These are phyloP conservation scores for Bombyx huttoni DNA, from an alignment of 2,888 invertebrate species.

Conservation along the genomic window DNA sequence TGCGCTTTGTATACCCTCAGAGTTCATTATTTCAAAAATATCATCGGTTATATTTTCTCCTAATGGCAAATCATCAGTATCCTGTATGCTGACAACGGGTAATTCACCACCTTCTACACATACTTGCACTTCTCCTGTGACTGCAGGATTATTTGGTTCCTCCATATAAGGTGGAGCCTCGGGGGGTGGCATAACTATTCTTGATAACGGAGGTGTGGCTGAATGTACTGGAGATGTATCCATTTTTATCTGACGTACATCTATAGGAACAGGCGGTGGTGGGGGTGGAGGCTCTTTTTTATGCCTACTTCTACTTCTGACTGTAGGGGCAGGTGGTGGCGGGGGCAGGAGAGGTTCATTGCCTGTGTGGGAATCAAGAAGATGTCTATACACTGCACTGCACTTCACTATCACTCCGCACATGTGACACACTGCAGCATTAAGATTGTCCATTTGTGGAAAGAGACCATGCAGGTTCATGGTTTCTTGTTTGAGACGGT, in stretches of 20 bases:
- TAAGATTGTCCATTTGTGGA: constrained; percentile 83
- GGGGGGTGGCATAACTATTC: constrained; percentile 52
- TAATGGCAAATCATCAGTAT: constrained; percentile 59
- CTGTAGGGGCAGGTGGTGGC: constrained; percentile 45
- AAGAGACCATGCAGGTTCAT: constrained; percentile 84
- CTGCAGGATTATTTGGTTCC: constrained; percentile 39
- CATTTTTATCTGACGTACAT: constrained; percentile 43
- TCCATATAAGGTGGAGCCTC: constrained; percentile 52
- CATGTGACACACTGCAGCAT: constrained; percentile 83
- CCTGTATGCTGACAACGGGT: constrained; percentile 67
- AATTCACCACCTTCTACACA: constrained; percentile 60
- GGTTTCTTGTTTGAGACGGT: constrained; percentile 70
- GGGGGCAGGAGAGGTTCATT: constrained; percentile 56
- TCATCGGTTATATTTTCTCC: constrained; percentile 64
- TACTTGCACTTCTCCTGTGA: constrained; percentile 52
- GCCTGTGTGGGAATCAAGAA: constrained; percentile 71
- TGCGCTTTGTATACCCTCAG: constrained; percentile 63
- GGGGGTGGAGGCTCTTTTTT: constrained; percentile 56
- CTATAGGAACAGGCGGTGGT: constrained; percentile 45
- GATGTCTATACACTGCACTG: constrained; percentile 82
- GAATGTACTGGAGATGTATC: constrained; percentile 46
- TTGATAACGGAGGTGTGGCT: constrained; percentile 48
- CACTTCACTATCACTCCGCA: constrained; percentile 85
- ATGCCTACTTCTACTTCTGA: constrained; percentile 43
- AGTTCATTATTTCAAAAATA: constrained; percentile 66